phyloP scores from a whole-genome alignment of 2,113 vertebrate species.

The Rhineura floridana region DNA sequence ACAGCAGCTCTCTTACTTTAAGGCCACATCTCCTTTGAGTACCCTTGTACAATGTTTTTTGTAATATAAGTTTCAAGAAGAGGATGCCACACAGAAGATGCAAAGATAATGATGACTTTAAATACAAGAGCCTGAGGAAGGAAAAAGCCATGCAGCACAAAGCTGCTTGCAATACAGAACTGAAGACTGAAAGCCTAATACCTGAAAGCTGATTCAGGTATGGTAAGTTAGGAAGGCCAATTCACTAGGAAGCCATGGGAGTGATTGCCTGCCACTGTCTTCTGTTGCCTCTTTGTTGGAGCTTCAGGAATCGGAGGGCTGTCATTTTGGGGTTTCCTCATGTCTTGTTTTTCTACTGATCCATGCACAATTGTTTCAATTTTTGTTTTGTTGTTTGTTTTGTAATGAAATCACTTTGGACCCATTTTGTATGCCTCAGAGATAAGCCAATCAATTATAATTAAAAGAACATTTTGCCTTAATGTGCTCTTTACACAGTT shows the following conservation, averaged over 20 bases:
- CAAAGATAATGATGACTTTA: too few species aligned
- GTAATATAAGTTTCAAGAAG: too few species aligned
- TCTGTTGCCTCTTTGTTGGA: background rate
- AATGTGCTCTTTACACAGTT: constrained; percentile 54
- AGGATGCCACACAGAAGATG: too few species aligned
- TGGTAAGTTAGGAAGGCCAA: too few species aligned
- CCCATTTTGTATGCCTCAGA: constrained; percentile 1
- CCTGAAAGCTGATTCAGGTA: too few species aligned
- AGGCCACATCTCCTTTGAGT: too few species aligned
- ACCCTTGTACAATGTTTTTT: too few species aligned
- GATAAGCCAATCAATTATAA: constrained; percentile 56
- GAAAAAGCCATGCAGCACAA: too few species aligned
- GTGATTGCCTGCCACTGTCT: background rate
- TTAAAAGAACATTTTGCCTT: constrained; percentile 50
- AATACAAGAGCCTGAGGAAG: too few species aligned
- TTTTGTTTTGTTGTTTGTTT: background rate
- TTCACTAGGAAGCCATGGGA: background rate
- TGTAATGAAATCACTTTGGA: constrained; percentile 41
- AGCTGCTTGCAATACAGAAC: too few species aligned
- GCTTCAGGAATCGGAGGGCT: background rate
- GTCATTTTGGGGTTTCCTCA: background rate
- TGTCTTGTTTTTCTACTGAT: background rate
- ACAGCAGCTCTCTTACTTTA: too few species aligned
- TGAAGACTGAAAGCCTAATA: too few species aligned
- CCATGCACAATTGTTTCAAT: constrained; percentile 12